Percentiles rank a stretch among this genome's conserved stretches.
These are phyloP conservation scores for Argyresthia albistria DNA, from an alignment of 2,888 invertebrate species.

Conservation along the genomic window DNA sequence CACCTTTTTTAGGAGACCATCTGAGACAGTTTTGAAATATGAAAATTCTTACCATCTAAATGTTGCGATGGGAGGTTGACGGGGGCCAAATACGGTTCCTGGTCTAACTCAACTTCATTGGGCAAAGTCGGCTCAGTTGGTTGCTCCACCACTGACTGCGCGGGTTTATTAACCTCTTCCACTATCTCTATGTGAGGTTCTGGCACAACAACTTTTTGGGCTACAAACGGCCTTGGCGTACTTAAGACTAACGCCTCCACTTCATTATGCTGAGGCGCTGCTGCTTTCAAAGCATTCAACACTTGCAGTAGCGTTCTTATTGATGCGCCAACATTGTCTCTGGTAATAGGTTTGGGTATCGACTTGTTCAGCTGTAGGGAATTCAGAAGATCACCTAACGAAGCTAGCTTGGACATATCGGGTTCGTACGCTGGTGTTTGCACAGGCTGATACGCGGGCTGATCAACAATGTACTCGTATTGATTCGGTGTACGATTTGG, in stretches of 20 bases:
- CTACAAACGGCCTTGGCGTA: conserved; percentile 47
- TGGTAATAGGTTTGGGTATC: conserved; percentile 81
- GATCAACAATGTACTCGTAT: conserved; percentile 38
- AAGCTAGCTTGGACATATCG: conserved; percentile 28
- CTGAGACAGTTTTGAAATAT: no score
- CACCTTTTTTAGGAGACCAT: no score
- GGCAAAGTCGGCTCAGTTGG: conserved; percentile 7
- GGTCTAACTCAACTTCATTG: conserved; percentile 31
- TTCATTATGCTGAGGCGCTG: conserved; percentile 46
- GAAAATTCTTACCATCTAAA: conserved; percentile 42
- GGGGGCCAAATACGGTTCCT: conserved; percentile 46
- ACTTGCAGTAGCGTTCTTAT: conserved; percentile 84
- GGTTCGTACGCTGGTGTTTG: conserved; percentile 11
- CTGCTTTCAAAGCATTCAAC: conserved; percentile 76
- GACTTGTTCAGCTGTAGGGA: conserved; percentile 83
- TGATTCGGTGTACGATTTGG: conserved; percentile 27
- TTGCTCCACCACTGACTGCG: conserved; percentile 13
- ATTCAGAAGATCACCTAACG: conserved; percentile 73
- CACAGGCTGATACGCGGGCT: conserved; percentile 24
- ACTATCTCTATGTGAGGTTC: conserved; percentile 13
- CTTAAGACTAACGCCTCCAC: conserved; percentile 39
- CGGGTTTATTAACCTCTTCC: conserved; percentile 29
- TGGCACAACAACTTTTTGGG: conserved; percentile 30
- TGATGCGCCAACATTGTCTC: conserved; percentile 84
- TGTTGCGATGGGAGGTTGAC: conserved; percentile 52